These are phyloP conservation scores for Physocephala rufipes DNA, from an alignment of 2,888 invertebrate species.

Conservation along the genomic window DNA sequence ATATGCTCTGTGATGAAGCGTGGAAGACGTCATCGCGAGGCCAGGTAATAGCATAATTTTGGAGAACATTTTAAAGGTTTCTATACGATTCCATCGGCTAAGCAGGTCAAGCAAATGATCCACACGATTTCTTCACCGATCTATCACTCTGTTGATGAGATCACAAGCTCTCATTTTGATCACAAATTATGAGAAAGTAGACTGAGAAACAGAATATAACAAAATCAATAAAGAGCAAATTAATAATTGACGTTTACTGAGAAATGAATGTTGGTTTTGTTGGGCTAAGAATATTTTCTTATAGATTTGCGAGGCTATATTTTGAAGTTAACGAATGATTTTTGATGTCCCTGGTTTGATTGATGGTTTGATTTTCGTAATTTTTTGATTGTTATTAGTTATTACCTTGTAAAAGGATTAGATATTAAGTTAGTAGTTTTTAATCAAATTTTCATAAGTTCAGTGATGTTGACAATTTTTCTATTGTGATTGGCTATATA, in stretches of 20 bases:
- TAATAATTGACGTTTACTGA: not conserved
- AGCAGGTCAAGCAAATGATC: slow-evolving; percentile 31
- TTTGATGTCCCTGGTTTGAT: too few species aligned
- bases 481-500: too few species aligned
- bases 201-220: not conserved
- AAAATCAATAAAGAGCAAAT: not conserved
- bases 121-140: slow-evolving; percentile 16
- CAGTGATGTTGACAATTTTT: too few species aligned
- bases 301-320: not conserved
- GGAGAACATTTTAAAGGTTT: slow-evolving; percentile 10
- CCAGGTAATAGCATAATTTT: slow-evolving; percentile 30
- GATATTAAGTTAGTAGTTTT: too few species aligned
- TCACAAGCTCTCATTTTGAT: not conserved
- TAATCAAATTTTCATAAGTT: too few species aligned
- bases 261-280: not conserved
- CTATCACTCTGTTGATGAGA: not conserved
- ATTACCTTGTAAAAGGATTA: too few species aligned
- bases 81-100: slow-evolving; percentile 9
- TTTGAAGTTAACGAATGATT: too few species aligned
- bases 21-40: slow-evolving; percentile 31
- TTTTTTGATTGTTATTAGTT: too few species aligned
- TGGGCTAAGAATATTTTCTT: not conserved
- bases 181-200: slow-evolving; percentile 18
- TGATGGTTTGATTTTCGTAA: too few species aligned
- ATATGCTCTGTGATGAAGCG: slow-evolving; percentile 26